Evolutionary conservation across 2,113 vertebrate genomes (phyloP).

Genomic region (Oryzias melastigma): DNA sequence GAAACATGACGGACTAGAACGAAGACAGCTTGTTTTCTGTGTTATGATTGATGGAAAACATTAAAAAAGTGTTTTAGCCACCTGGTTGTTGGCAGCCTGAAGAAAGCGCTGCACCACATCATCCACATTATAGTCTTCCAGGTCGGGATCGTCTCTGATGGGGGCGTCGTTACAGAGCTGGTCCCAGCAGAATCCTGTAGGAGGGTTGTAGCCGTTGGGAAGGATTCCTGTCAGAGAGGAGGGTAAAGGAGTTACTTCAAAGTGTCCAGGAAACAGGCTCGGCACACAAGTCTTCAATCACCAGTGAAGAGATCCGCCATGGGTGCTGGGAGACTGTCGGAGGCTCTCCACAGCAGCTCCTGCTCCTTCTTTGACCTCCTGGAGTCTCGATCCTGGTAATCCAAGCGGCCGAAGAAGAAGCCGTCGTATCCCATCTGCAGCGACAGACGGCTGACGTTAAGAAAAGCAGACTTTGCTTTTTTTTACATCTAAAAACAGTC

Average conservation of each 20-base stretch:
- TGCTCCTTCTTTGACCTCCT: slow-evolving; percentile 70
- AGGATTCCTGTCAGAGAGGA: slow-evolving; percentile 78
- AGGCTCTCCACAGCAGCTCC: slow-evolving; percentile 89
- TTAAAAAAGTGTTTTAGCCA: slow-evolving; percentile 23
- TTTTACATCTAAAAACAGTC: too few species aligned
- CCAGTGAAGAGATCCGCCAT: slow-evolving; percentile 86
- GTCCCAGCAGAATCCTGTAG: slow-evolving; percentile 86
- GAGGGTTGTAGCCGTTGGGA: slow-evolving; percentile 87
- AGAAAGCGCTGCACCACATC: slow-evolving; percentile 78
- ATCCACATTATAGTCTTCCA: slow-evolving; percentile 86
- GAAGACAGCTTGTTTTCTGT: too few species aligned
- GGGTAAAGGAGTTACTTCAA: not conserved
- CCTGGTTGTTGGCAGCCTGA: slow-evolving; percentile 72
- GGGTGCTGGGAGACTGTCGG: slow-evolving; percentile 76
- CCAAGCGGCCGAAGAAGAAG: slow-evolving; percentile 88
- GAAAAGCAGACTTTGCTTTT: too few species aligned
- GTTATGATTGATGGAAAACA: too few species aligned
- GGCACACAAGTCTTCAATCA: slow-evolving; percentile 35
- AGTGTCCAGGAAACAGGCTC: not conserved
- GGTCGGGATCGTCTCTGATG: slow-evolving; percentile 80
- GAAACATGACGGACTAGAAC: too few species aligned
- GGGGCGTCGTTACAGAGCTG: slow-evolving; percentile 82
- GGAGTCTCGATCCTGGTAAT: slow-evolving; percentile 83
- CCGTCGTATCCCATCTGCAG: slow-evolving; percentile 91
- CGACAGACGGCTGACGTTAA: not conserved